Evolutionary conservation across 64 coral and sea anemone species (phyloP), one percentile per base, ranked within the genome.

Genomic region (Montipora cactus): DNA sequence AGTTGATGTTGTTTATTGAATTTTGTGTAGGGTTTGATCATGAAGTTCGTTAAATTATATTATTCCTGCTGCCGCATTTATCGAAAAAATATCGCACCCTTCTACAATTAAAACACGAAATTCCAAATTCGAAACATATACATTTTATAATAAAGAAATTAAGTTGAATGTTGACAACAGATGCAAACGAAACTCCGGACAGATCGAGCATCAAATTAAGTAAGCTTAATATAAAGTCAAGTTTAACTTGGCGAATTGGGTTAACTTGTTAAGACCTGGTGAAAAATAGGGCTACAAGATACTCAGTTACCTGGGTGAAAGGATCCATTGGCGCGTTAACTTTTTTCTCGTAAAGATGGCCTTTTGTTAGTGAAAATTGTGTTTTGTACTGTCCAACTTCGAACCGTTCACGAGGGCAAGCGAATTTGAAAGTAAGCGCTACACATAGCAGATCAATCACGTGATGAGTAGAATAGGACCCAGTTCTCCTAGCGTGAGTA

Each of bases 371-470:
- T 61, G 20, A 49, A 21, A 50, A 89, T 61, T 49, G 68, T 49
- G 4, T 14, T 77, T 89, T 14, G 51, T 59, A 37, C 47, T 75
- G 22, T 77, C 37, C 44, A 79, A 76, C 47, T 18, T 89, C 74
- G 72, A 89, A 89, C 87, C 87, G 87, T 77, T 89, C 87, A 77
- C 69, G 44, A 10, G 15, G 11, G 8, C 1, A 6, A 51, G 55
- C n/a, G 28, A 73, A 89, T 89, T 89, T 89, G 87, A 89, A 88
- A 77, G 8, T 89, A 51, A 89, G 87, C 87, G 87, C 73, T 49
- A 1, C 23, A 16, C 15, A 21, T 15, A 4, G 3, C 5, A 47
- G 47, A 37, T 53, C 19, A 49, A 45, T 86, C 82, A 86, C 82
- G 82, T 86, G 82, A 86, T 61, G 44, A 2, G 16, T 49, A 0